Evolutionary conservation across 2,888 invertebrate species (phyloP), one percentile per base, ranked within the genome.

Genomic region (Sceliomorpha sp.): DNA sequence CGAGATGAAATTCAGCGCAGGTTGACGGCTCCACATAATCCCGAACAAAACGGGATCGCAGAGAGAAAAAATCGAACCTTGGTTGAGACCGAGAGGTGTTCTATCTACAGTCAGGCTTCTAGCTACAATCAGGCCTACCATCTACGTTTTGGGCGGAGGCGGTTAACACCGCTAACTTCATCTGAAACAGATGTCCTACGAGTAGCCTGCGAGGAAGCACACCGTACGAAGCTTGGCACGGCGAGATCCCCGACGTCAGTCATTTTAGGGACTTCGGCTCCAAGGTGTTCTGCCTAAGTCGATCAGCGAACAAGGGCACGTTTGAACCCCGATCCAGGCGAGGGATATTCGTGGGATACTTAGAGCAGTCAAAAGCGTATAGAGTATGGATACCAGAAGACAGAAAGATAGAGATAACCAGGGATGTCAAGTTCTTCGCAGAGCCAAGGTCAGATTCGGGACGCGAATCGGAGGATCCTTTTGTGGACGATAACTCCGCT

Each of bases 31-130:
- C 68, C 81, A 0, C 67, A 78, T 32, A 79, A 70, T 4, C 80
- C 78, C 0, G 72, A 80, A 48, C 75, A 77, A 31, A 84, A 82
- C 68, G 83, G 80, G 0, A 26, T 10, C 66, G 55, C 32, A 14
- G 51, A 40, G 20, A 39, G 20, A n/a, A 63, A 72, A 76, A 48
- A 69, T 8, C 50, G 63, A 4, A 47, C 62, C n/a, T 27, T 67
- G n/a, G 42, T 55, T 2, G 48, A 63, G 20, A 34, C 32, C 7
- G 63, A 47, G 0, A 31, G 70, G 29, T 72, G 70, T 31, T n/a
- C n/a, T n/a, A n/a, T n/a, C n/a, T n/a, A n/a, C n/a, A n/a, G n/a
- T n/a, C n/a, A n/a, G n/a, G n/a, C n/a, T n/a, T n/a, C n/a, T n/a
- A n/a, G 37, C 15, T 73, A 2, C 68, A 78, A 34, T 63, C 75